Evolutionary conservation across 2,113 vertebrate genomes (phyloP), one percentile per base, ranked within the genome.

Genomic region (Neomonachus schauinslandi): DNA sequence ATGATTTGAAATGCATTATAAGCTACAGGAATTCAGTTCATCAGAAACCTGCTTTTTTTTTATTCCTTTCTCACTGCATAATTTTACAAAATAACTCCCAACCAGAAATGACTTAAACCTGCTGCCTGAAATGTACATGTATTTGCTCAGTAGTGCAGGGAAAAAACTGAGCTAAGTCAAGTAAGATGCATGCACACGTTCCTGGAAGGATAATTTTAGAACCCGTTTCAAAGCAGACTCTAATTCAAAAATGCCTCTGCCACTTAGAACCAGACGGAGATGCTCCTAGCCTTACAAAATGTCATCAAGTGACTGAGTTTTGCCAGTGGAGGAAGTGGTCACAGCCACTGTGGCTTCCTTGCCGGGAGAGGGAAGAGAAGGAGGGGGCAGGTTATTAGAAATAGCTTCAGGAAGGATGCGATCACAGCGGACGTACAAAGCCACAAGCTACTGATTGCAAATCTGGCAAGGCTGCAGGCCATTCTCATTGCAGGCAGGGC

Each of bases 401-500:
- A 94, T 36, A 46, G 67, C 69, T 16, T 79, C 4, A 63, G 55
- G 36, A 63, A 93, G 36, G 69, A 31, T 36, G 9, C 4, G 19
- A 31, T 61, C 55, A 85, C 69, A 76, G 80, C 16, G 18, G 88
- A 74, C 24, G n/a, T 5, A 49, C 3, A 55, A 28, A 11, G 55
- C 28, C 46, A 39, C 0, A 7, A 72, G 11, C 98, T 98, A 99
- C 15, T 96, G 98, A 2, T 97, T 98, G 69, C 99, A 99, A 94
- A 98, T 97, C 98, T 98, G 99, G 98, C 99, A 99, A 83, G 98
- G 99, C 98, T 99, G 99, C 97, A 99, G 98, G 80, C 99, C 99
- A 1, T 99, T 99, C 82, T 99, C 99, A 31, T 99, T 99, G 98
- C 99, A 99, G 53, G 99, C 99, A 2, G 99, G 99, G 10, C 99